Conservation (phyloP, 2,113 vertebrate species). For the Perognathus longimembris region DNA sequence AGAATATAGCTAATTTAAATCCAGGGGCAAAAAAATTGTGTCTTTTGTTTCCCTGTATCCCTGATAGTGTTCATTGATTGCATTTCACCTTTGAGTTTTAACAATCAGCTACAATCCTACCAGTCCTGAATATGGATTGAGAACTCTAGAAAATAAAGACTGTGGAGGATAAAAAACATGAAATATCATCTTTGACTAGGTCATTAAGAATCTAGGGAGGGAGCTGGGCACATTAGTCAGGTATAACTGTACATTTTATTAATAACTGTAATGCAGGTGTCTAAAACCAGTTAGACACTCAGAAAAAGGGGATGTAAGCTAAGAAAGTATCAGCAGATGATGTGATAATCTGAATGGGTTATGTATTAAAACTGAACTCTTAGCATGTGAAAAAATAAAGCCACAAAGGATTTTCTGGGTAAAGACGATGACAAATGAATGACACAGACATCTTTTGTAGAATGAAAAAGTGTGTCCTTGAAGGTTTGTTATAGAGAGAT, state of each 20-base stretch:
- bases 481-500: not conserved
- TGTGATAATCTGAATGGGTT: not conserved
- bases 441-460: not conserved
- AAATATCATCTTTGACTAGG: not conserved
- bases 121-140: not conserved
- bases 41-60: conserved; percentile 9
- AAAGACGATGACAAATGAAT: not conserved
- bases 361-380: not conserved
- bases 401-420: not conserved
- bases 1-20: conserved; percentile 19
- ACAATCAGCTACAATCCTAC: not conserved
- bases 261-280: not conserved
- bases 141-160: not conserved
- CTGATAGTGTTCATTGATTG: not conserved
- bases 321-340: not conserved
- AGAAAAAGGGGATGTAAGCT: not conserved
- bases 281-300: not conserved
- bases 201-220: not conserved
- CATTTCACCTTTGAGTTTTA: not conserved
- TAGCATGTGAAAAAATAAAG: not conserved
- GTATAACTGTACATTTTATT: not conserved
- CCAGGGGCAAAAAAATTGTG: not conserved
- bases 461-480: not conserved
- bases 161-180: not conserved
- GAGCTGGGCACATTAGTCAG: not conserved